phyloP scores from a whole-genome alignment of 1,140 invertebrate species.

The Spodoptera litura region DNA sequence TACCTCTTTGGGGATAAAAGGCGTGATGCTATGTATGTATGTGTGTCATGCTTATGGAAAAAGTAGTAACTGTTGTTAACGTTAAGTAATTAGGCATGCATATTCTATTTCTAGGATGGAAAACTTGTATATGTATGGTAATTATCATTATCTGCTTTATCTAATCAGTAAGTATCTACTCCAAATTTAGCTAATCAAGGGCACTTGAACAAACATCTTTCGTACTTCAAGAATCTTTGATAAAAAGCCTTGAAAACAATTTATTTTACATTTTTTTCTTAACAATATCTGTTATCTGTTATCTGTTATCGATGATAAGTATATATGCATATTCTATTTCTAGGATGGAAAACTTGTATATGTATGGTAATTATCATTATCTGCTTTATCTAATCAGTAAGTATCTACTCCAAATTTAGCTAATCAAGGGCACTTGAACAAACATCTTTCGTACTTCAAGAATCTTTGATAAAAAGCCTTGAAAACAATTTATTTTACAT shows the following conservation, averaged over 20 bases:
- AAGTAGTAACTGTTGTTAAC: no score
- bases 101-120: no score
- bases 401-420: not conserved
- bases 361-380: not conserved
- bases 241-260: not conserved
- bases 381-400: not conserved
- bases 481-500: not conserved
- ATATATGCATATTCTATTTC: no score
- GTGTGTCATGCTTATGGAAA: no score
- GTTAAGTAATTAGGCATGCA: no score
- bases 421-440: not conserved
- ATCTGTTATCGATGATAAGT: constrained; percentile 16
- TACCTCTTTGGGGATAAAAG: no score
- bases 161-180: not conserved
- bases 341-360: not conserved
- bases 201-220: not conserved
- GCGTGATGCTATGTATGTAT: no score
- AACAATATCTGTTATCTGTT: not conserved
- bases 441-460: not conserved
- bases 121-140: not conserved
- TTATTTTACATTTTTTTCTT: not conserved
- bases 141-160: not conserved
- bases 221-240: not conserved
- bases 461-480: not conserved
- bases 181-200: not conserved